Percentiles rank a stretch among this genome's conserved stretches.
Conservation (phyloP, 2,888 invertebrate genomes). For the Cancer borealis region DNA sequence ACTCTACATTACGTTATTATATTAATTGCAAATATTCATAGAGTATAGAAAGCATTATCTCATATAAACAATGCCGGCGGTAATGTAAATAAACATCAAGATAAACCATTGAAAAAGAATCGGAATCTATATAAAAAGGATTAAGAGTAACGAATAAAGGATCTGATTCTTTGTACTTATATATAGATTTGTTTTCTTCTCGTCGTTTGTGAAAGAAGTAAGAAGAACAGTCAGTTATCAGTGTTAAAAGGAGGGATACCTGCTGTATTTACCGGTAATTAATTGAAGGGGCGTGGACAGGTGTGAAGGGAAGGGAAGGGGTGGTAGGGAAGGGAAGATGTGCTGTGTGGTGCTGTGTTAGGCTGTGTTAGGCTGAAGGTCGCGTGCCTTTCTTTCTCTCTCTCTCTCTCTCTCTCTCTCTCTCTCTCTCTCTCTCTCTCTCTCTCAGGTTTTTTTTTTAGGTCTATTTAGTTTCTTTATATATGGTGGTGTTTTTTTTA, state of each 20-base stretch:
- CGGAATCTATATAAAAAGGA: background rate
- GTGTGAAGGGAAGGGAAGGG: background rate
- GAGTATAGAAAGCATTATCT: background rate
- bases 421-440: background rate
- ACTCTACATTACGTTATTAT: background rate
- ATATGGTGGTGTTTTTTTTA: background rate
- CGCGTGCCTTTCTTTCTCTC: background rate
- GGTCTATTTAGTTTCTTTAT: background rate
- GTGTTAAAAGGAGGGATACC: background rate
- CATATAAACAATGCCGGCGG: background rate
- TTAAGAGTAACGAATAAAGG: background rate
- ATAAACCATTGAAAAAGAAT: background rate
- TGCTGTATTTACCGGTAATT: background rate
- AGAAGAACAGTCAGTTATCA: background rate
- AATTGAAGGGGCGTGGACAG: background rate
- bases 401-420: background rate
- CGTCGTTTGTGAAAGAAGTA: background rate
- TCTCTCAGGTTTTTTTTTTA: background rate
- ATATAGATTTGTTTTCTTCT: conserved; percentile 18
- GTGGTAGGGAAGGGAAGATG: background rate
- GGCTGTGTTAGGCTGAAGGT: background rate
- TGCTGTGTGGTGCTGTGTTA: background rate
- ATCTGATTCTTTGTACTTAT: background rate
- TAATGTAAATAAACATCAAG: background rate
- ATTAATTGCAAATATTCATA: background rate